Conservation (phyloP, 1,140 invertebrate species). For the Fopius arisanus region DNA sequence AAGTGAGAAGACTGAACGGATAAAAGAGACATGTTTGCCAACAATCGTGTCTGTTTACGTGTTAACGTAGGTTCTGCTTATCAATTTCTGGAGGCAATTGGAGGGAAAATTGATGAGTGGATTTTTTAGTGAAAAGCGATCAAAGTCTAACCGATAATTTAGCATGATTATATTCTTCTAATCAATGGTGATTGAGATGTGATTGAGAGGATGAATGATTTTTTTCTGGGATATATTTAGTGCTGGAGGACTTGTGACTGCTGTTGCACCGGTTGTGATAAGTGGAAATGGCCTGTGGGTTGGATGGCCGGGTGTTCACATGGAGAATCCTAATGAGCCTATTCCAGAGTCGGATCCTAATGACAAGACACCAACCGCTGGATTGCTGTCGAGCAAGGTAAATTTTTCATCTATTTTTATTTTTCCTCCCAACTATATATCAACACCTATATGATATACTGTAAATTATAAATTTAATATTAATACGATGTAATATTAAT, state of each 20-base stretch:
- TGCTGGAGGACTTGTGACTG: constrained; percentile 88
- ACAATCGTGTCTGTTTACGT: not conserved
- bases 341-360: constrained; percentile 87
- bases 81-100: not conserved
- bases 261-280: constrained; percentile 88
- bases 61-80: not conserved
- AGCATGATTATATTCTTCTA: too few species aligned
- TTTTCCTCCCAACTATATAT: too few species aligned
- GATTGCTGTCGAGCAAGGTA: constrained; percentile 82
- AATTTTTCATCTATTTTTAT: constrained; percentile 20
- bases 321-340: constrained; percentile 74
- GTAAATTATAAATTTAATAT: too few species aligned
- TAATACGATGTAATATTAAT: too few species aligned
- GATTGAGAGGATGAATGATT: not conserved
- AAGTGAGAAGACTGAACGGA: too few species aligned
- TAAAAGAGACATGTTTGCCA: not conserved
- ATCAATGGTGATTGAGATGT: too few species aligned
- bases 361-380: constrained; percentile 85
- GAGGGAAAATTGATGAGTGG: not conserved
- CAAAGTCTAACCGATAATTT: too few species aligned
- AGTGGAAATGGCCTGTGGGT: constrained; percentile 86
- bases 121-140: not conserved
- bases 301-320: constrained; percentile 87
- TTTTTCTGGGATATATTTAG: constrained; percentile 56
- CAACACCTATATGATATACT: too few species aligned